Base-by-base conservation (phyloP, 1,140 invertebrate species). In the Nilaparvata lugens region DNA sequence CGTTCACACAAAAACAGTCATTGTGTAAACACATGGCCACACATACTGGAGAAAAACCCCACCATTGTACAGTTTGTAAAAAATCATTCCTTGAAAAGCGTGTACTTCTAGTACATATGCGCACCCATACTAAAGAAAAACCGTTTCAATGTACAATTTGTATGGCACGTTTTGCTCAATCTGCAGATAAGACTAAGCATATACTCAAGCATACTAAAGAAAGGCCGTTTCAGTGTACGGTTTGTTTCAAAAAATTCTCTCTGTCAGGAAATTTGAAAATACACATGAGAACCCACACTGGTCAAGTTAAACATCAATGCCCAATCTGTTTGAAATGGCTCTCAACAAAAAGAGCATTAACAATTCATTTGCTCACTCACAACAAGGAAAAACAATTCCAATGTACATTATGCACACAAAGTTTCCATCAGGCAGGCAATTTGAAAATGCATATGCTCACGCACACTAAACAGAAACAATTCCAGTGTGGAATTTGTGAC, bases 361-460 rank as follows among this genome's bases (percentile, higher is more conserved):
- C 81, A 38, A 83, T 78, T 25, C 90, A 93, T 67, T 78, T 81
- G 48, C 76, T 88, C 11, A 88, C 85, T 13, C 87, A 89, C 67
- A 86, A 84, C 2, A 85, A 76, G 14, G 80, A 81, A 60, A 75
- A 73, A 64, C 79, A 79, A 4, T 81, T 78, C 60, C 52, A 69
- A 7, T 82, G 80, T 62, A 66, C 71, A 11, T 65, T 71, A n/a
- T 82, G 79, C 62, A 68, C 70, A 2, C 78, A 78, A 45, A 77
- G 78, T 63, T 84, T 83, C 64, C 76, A 78, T 2, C 77, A 18
- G 14, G 11, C 21, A 16, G 43, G 38, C 6, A 24, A 80, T 48
- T 48, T 48, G 21, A 48, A 48, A 19, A 11, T 7, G 2, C 45
- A 48, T 48, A 48, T 48, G 45, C 16, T 19, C 2, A 5, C 18